Base-by-base conservation (phyloP, 1,140 invertebrate genomes). In the Holcopasites calliopsidis region DNA sequence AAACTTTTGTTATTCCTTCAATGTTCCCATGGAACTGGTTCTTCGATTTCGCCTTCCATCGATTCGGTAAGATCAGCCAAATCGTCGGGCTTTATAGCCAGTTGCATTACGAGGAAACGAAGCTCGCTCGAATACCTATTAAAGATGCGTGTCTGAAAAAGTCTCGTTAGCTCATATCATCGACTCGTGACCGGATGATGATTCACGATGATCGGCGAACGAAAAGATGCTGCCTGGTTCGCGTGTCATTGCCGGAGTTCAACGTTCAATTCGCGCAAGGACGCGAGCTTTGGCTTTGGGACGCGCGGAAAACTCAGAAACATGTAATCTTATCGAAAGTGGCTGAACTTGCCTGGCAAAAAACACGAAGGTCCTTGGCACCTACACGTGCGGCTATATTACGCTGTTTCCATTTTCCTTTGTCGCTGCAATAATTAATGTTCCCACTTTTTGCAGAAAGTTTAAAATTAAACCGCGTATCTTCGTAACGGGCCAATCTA, bases 241-340 rank as follows among this genome's bases (percentile, higher is more conserved):
- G n/a, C n/a, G 28, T 60, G 65, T 77, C 57, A 52, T 52, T 64
- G 60, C n/a, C 74, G 54, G 73, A 50, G 77, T 80, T 84, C 82
- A 84, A 84, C 70, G 82, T 84, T 83, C 80, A 82, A 49, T 80
- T 23, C 42, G 77, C 54, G 78, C 70, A 84, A 84, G 77, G 77
- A 84, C 78, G 75, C 64, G 64, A 64, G 60, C 75, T 69, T 40
- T 35, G 65, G 21, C 60, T 33, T 21, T 16, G n/a, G 21, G 50
- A 13, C 18, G 38, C n/a, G 52, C n/a, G 26, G 40, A 64, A 55
- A 47, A 40, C 61, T 16, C 6, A 21, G 26, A 42, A 23, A 54
- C 31, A 47, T 1, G 26, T 16, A 3, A 1, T 65, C 13, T 75
- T 62, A 65, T 47, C 58, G n/a, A 23, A 28, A 69, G 16, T 55